These are phyloP conservation scores for Cylindroiulus punctatus DNA, from an alignment of 2,888 invertebrate species.

Conservation along the genomic window DNA sequence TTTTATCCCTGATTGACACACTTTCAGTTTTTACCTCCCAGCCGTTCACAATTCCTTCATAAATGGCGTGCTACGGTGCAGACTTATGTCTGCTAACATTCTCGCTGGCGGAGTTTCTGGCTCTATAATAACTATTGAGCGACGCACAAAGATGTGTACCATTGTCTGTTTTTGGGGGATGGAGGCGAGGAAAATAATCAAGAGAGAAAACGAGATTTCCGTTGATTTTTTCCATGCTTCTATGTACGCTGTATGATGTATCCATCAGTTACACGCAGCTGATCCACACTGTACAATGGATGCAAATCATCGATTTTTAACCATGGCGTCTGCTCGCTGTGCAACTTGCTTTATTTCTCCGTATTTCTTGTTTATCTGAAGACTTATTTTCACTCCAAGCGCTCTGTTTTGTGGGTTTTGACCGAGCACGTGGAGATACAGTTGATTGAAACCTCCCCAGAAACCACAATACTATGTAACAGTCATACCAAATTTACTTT, in stretches of 20 bases:
- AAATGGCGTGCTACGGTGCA: neutral
- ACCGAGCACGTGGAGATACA: neutral
- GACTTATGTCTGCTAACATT: slow-evolving; percentile 34
- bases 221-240: slow-evolving; percentile 13
- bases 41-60: neutral
- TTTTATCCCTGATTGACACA: slow-evolving; percentile 45
- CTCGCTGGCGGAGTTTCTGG: slow-evolving; percentile 13
- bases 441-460: slow-evolving; percentile 7
- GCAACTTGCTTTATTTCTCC: neutral
- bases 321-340: neutral
- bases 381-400: slow-evolving; percentile 33
- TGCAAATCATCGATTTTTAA: slow-evolving; percentile 22
- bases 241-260: slow-evolving; percentile 12
- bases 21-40: slow-evolving; percentile 18
- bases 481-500: too few relatives aligned
- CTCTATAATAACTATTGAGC: slow-evolving; percentile 40
- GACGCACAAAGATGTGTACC: slow-evolving; percentile 25
- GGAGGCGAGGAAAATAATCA: slow-evolving; percentile 33
- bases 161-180: slow-evolving; percentile 45
- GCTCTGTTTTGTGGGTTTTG: neutral
- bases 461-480: neutral
- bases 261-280: slow-evolving; percentile 23
- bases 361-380: neutral
- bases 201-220: slow-evolving; percentile 45
- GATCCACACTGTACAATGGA: slow-evolving; percentile 5